Evolutionary conservation across 2,888 invertebrate species (phyloP), one percentile per base, ranked within the genome.

Genomic region (Lasius platythorax): DNA sequence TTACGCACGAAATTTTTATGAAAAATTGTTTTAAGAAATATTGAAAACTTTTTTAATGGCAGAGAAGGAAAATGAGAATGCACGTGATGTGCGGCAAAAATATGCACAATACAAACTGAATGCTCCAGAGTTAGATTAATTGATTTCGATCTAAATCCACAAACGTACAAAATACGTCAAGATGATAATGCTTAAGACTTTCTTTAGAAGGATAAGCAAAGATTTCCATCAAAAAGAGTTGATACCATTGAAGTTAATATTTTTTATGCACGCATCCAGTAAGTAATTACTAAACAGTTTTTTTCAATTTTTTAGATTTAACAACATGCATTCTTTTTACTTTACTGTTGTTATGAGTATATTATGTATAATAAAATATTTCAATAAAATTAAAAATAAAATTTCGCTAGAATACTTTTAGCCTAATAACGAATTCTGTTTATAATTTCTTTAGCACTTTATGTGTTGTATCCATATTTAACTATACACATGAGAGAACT

Each of bases 261-360:
- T 97, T 94, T 97, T 98, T 93, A 97, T 97, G 83, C 97, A 97
- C 95, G 97, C 97, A 64, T 97, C 97, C 28, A 97, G 97, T 97
- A 95, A 97, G 97, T 83, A 61, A 63, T 23, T 15, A 63, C 2
- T 18, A 15, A 75, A 3, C 8, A 28, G n/a, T 23, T 76, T 28
- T 76, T 12, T 50, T 15, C 8, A 40, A 2, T 33, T 33, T 33
- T 33, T 56, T 0, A 63, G 30, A 46, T 64, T 68, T 28, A 5
- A 33, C 8, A 53, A 12, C 8, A 3, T 30, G 12, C 3, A 30
- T 9, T 18, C 23, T 30, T 68, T 67, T 9, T 67, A 23, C 37
- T 61, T 40, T 2, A 6, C 12, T 12, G 33, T 37, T 50, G 5
- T 50, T 50, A 6, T 12, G 12, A 12, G 4, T 9, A 53, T 6